These are phyloP conservation scores for Nansenia antarctica DNA, from an alignment of 2,113 vertebrate species.

Conservation along the genomic window DNA sequence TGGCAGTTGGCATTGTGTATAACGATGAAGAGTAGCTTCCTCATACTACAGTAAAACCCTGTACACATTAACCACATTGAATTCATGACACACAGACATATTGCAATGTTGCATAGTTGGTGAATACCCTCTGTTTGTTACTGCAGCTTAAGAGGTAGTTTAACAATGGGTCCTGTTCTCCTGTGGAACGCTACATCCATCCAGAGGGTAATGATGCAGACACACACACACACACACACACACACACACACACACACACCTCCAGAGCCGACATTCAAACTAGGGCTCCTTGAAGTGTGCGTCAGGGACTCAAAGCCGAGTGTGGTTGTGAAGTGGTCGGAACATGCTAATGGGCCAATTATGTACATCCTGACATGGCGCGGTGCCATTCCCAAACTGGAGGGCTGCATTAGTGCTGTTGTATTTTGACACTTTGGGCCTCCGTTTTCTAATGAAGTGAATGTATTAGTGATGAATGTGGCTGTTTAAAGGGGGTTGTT, in stretches of 20 bases:
- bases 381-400: conserved; percentile 71
- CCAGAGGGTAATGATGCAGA: conserved; percentile 59
- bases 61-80: conserved; percentile 37
- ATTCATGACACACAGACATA: conserved; percentile 39
- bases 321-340: conserved; percentile 78
- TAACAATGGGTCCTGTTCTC: conserved; percentile 65
- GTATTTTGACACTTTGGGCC: conserved; percentile 80
- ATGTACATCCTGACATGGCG: conserved; percentile 73
- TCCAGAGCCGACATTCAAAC: conserved; percentile 71
- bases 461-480: conserved; percentile 89
- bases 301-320: conserved; percentile 70
- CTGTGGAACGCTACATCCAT: conserved; percentile 61
- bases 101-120: conserved; percentile 39
- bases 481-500: conserved; percentile 85
- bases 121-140: no score
- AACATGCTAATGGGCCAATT: conserved; percentile 82
- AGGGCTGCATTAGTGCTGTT: conserved; percentile 73
- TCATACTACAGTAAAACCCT: conserved; percentile 24
- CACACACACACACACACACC: conserved; percentile 33
- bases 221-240: no score
- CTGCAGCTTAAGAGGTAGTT: conserved; percentile 59
- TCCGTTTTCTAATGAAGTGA: conserved; percentile 82
- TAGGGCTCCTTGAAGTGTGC: conserved; percentile 71
- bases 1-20: not conserved
- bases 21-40: not conserved